Conservation (phyloP, 2,888 invertebrate species). For the Metopia argyrocephala region DNA sequence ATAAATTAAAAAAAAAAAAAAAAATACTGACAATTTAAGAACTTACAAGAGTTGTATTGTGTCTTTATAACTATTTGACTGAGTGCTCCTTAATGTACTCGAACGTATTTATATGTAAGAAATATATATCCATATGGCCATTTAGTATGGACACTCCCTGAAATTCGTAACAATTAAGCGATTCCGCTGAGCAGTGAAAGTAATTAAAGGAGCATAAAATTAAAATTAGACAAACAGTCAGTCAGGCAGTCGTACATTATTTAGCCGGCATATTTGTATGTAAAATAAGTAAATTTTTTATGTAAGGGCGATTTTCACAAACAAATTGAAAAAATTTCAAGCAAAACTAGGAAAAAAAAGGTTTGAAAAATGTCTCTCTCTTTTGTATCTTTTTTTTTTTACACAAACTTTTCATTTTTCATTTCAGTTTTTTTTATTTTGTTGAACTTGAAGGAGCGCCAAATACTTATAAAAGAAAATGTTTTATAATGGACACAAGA, state of each 20-base stretch:
- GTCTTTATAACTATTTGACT: not conserved
- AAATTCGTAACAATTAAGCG: constrained; percentile 20
- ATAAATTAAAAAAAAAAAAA: constrained; percentile 9
- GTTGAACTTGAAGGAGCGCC: constrained; percentile 18
- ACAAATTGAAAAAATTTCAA: not conserved
- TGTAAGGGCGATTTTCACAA: not conserved
- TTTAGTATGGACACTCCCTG: constrained; percentile 35
- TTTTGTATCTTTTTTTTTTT: constrained; percentile 11
- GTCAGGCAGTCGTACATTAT: not conserved
- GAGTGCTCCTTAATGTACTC: not conserved
- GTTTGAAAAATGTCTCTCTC: not conserved
- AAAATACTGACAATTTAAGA: too few species aligned
- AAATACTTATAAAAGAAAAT: constrained; percentile 11
- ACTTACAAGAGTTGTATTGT: too few species aligned
- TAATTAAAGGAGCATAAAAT: constrained; percentile 20
- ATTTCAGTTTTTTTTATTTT: too few species aligned
- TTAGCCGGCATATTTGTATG: not conserved
- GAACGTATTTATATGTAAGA: not conserved
- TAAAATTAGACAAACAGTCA: not conserved
- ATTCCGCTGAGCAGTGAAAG: not conserved
- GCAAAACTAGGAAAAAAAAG: not conserved
- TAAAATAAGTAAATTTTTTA: not conserved
- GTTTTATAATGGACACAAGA: not conserved
- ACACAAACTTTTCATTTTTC: not conserved
- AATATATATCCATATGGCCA: not conserved